These are phyloP conservation scores for Pristionchus japonicus DNA, from an alignment of 2,888 invertebrate genomes.

Conservation along the genomic window DNA sequence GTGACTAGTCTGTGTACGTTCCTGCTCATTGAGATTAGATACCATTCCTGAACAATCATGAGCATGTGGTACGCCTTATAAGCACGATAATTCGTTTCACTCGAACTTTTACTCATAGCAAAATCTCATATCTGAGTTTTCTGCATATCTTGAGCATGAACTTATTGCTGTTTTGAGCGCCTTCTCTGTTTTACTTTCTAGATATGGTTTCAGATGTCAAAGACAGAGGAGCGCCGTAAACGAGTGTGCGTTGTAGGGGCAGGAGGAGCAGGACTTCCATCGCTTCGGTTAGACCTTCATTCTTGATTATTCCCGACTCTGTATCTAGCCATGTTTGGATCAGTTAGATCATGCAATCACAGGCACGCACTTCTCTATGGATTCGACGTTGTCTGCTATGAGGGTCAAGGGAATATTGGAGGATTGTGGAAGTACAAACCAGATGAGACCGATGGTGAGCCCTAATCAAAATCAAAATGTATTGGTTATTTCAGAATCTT, in stretches of 20 bases:
- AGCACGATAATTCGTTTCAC: too few relatives aligned
- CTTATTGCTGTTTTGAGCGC: too few relatives aligned
- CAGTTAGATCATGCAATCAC: background rate
- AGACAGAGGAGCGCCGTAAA: background rate
- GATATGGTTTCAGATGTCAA: background rate
- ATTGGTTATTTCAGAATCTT: slow-evolving; percentile 61
- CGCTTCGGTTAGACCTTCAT: background rate
- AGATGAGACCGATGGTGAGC: slow-evolving; percentile 54
- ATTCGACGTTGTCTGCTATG: slow-evolving; percentile 74
- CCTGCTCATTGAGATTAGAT: too few relatives aligned
- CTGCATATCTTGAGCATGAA: too few relatives aligned
- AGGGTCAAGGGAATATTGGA: slow-evolving; percentile 73
- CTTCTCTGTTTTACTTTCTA: too few relatives aligned
- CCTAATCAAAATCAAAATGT: background rate
- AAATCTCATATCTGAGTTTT: too few relatives aligned
- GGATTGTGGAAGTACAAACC: slow-evolving; percentile 75
- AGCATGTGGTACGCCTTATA: too few relatives aligned
- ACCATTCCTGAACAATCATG: too few relatives aligned
- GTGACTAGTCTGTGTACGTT: too few relatives aligned
- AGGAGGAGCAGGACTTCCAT: slow-evolving; percentile 37
- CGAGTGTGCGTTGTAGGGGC: slow-evolving; percentile 32
- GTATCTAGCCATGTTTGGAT: background rate
- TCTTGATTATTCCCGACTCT: background rate
- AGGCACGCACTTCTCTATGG: slow-evolving; percentile 68
- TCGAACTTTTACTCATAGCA: too few relatives aligned